Conservation (phyloP, 2,113 vertebrate species). For the Neolamprologus sp. region DNA sequence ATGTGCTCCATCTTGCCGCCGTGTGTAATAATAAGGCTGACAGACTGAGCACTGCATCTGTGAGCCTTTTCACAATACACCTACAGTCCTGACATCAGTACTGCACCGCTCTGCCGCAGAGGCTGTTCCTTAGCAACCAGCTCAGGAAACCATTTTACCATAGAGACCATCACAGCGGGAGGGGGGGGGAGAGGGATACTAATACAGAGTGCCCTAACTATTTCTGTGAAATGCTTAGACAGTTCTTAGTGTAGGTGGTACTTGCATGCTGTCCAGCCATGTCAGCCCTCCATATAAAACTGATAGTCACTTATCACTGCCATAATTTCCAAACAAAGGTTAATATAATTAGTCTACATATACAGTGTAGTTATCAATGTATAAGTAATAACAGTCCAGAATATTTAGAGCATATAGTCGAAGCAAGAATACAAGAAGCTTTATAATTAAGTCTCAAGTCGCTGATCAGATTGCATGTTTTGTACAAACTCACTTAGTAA, state of each 20-base stretch:
- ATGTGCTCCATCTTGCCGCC: constrained; percentile 22
- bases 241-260: background rate
- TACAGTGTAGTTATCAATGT: background rate
- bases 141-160: constrained; percentile 80
- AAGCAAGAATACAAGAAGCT: background rate
- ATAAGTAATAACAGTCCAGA: background rate
- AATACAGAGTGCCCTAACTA: background rate
- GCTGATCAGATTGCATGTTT: background rate
- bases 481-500: background rate
- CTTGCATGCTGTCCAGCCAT: background rate
- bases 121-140: constrained; percentile 90
- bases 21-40: constrained; percentile 39
- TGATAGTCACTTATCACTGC: background rate
- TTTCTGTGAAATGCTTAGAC: background rate
- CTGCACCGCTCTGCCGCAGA: constrained; percentile 74
- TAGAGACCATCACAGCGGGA: constrained; percentile 66
- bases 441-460: background rate
- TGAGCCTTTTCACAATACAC: constrained; percentile 29
- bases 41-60: constrained; percentile 24
- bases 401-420: background rate
- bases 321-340: background rate
- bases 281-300: background rate
- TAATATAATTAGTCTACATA: background rate
- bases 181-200: background rate
- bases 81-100: constrained; percentile 68